Evolutionary conservation across 2,797 vertebrate species (phyloP).

Genomic region (Simalia tracyae): DNA sequence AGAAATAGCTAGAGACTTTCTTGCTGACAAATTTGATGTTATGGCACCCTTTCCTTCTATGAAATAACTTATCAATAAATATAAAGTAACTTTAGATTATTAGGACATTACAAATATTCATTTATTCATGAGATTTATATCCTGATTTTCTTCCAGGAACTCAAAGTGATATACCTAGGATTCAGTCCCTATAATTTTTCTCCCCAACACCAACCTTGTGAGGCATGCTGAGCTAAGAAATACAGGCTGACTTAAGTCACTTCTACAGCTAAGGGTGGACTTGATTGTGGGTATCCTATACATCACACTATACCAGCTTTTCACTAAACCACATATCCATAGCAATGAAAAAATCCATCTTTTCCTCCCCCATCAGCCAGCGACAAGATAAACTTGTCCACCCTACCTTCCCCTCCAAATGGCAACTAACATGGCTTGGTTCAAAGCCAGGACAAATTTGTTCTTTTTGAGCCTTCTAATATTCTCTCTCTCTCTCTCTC

Average conservation of each 20-base stretch:
- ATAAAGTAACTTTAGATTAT: not conserved
- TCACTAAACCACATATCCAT: not conserved
- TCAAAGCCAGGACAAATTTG: not conserved
- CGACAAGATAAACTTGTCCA: not conserved
- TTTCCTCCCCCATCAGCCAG: not conserved
- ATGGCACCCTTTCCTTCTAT: not conserved
- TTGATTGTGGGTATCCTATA: not conserved
- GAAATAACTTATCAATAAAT: not conserved
- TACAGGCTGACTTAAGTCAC: not conserved
- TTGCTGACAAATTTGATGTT: not conserved
- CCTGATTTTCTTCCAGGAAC: not conserved
- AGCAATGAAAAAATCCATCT: not conserved
- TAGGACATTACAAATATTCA: not conserved
- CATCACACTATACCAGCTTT: not conserved
- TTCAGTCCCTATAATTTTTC: not conserved
- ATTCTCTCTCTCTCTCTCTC: not conserved
- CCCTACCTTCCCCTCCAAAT: not conserved
- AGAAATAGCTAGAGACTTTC: not conserved
- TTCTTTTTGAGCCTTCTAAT: not conserved
- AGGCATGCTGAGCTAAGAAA: not conserved
- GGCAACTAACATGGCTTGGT: not conserved
- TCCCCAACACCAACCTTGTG: not conserved
- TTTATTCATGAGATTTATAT: not conserved
- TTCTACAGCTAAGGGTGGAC: not conserved
- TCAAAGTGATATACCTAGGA: not conserved